phyloP scores from a whole-genome alignment of 2,797 vertebrate species.

The Saxicola maurus region DNA sequence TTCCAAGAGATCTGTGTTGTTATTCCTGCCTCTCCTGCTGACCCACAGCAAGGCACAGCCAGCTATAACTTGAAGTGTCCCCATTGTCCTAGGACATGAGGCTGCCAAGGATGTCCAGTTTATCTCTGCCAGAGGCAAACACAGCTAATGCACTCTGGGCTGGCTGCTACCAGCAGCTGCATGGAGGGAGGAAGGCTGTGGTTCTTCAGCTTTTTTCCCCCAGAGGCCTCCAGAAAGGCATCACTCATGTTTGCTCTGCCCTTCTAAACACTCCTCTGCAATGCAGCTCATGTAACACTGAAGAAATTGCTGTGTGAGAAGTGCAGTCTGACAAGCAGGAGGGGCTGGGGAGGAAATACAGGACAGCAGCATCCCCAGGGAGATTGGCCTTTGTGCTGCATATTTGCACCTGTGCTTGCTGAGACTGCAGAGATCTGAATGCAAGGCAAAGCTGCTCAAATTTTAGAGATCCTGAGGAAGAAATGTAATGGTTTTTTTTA shows the following conservation, averaged over 20 bases:
- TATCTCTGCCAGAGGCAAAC: background rate
- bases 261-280: background rate
- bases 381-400: background rate
- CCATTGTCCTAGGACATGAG: background rate
- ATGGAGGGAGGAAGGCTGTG: background rate
- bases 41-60: background rate
- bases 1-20: background rate
- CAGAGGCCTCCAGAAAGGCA: background rate
- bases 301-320: background rate
- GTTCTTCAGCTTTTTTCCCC: background rate
- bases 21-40: background rate
- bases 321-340: background rate
- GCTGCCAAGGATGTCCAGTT: background rate
- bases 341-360: background rate
- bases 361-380: background rate
- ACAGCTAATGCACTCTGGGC: background rate
- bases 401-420: background rate
- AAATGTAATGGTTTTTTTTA: background rate
- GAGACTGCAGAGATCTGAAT: background rate
- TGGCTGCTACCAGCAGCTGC: background rate
- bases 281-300: accelerated
- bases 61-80: background rate
- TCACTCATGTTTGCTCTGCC: background rate
- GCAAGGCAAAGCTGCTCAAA: background rate
- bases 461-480: background rate